Base-by-base conservation (phyloP, 2,888 invertebrate genomes). In the Polydrusus tereticollis region DNA sequence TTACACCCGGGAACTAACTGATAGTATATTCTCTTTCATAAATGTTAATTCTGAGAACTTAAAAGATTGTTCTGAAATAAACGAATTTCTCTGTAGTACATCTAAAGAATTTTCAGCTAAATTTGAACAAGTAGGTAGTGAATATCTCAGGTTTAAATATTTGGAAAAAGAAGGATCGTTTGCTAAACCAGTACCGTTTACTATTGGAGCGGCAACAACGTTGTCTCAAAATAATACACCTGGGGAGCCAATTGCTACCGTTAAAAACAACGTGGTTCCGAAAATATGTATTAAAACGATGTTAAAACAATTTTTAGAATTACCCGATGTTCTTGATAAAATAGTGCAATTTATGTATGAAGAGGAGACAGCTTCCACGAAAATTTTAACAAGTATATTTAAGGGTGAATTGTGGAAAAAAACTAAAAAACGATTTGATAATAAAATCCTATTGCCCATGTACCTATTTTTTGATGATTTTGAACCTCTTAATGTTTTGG, bases 331-430 rank as follows among this genome's bases (percentile, higher is more conserved):
- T 33, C 12, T 10, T 8, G 12, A 33, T 8, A 12, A 33, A 33
- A 33, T 33, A 10, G 2, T 8, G 12, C 2, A 2, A 2, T 33
- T 10, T 33, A 33, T 33, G 2, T 10, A 8, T n/a, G n/a, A n/a
- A n/a, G n/a, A n/a, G n/a, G 3, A 2, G 12, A 33, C 10, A 33
- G 12, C 2, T 12, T 33, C 12, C 12, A 3, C 12, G 10, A 6
- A 1, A 33, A 8, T n/a, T n/a, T n/a, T 65, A 45, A 10, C 45
- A 23, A 66, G 66, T 57, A 60, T 74, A 55, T 55, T 67, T 63
- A 66, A 70, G 57, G 70, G 65, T 10, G 47, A 60, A 18, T 70
- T 67, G 16, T 73, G 73, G 70, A 69, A 70, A 57, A 18, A 65
- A 47, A 70, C 66, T 57, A 14, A 20, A 16, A 14, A 29, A 43